phyloP scores from a whole-genome alignment of 1,140 invertebrate genomes.

The Bradynema listronoti region DNA sequence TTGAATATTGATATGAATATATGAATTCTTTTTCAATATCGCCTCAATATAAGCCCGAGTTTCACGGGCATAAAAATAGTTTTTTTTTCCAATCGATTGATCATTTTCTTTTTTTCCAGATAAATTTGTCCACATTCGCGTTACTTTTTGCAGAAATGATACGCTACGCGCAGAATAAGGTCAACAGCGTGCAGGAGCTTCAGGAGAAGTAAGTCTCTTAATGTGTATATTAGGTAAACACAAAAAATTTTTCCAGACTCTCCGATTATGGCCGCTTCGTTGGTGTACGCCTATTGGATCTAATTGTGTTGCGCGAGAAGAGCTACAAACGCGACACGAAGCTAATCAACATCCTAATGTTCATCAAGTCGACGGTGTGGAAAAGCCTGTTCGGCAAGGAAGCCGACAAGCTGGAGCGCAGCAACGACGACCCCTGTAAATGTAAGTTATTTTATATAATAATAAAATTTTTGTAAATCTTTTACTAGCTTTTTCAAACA shows the following conservation, averaged over 20 bases:
- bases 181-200: conserved; percentile 84
- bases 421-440: conserved; percentile 91
- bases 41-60: neutral
- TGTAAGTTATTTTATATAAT: conserved; percentile 60
- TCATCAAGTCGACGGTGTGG: conserved; percentile 92
- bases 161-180: conserved; percentile 91
- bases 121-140: conserved; percentile 80
- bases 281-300: conserved; percentile 81
- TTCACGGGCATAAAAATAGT: neutral
- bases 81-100: conserved; percentile 11
- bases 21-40: neutral
- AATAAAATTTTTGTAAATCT: conserved; percentile 16
- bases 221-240: neutral
- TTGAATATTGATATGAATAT: conserved; percentile 11
- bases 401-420: conserved; percentile 94
- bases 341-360: conserved; percentile 83
- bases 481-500: too few species aligned
- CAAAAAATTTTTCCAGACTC: conserved; percentile 64
- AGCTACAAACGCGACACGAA: conserved; percentile 91
- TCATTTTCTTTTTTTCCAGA: conserved; percentile 58
- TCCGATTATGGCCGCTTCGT: conserved; percentile 89
- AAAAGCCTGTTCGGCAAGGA: conserved; percentile 94
- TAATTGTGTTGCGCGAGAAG: conserved; percentile 80
- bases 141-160: conserved; percentile 94
- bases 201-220: conserved; percentile 71